Base-by-base conservation (phyloP, 2,888 invertebrate genomes). In the Drosophila austrosaltans region DNA sequence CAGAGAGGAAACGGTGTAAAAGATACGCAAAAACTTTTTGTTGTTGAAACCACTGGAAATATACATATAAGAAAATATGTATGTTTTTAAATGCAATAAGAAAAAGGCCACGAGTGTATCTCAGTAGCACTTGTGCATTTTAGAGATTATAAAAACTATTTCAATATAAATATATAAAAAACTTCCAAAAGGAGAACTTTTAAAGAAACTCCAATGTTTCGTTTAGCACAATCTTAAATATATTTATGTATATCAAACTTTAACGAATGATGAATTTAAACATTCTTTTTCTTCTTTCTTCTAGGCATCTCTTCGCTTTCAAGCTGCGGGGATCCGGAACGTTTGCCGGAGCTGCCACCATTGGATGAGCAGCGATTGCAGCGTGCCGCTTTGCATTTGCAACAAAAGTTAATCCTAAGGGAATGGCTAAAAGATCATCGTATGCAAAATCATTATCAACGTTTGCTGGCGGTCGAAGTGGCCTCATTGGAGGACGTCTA, bases 401-500 rank as follows among this genome's bases (percentile, higher is more conserved):
- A 97, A 92, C 97, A 97, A 92, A 94, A 96, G 74, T 94, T 97
- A 70, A 96, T 97, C 80, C 93, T 97, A 82, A 95, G 97, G 30
- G 96, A 97, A 93, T 97, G 97, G 97, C 94, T 97, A 72, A 94
- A 94, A 79, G 95, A 95, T 79, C 95, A 96, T 91, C 94, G 94
- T 53, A 93, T 96, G 75, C 96, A 96, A 89, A 95, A 95, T 87
- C 94, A 95, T 64, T 96, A 96, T 90, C 95, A 95, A 89, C 95
- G 95, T 89, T 92, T 97, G 82, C 93, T 96, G 85, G 95, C 95
- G 82, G 94, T 96, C 91, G 97, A 97, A 92, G 96, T 97, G 56
- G 94, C 96, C 61, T 96, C 96, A n/a, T 92, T 97, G 78, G 97
- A 97, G 92, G 97, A 97, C 93, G 97, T 97, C 36, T 97, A 97